These are phyloP conservation scores for Eilema griseolum DNA, from an alignment of 2,888 invertebrate genomes.

Conservation along the genomic window DNA sequence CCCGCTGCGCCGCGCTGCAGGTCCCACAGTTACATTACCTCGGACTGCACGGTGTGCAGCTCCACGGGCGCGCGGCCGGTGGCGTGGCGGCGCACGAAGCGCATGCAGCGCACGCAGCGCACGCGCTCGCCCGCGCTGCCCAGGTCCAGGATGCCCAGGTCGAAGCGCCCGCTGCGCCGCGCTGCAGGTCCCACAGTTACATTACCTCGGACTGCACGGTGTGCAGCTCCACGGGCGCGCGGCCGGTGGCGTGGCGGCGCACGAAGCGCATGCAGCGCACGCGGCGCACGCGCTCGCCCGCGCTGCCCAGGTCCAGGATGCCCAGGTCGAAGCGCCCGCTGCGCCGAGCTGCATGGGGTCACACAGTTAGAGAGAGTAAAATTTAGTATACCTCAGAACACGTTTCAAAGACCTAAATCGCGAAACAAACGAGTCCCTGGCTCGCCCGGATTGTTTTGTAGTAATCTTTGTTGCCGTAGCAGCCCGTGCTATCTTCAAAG, in stretches of 20 bases:
- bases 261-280: constrained; percentile 94
- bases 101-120: constrained; percentile 92
- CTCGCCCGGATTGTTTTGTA: no score
- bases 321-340: constrained; percentile 97
- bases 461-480: no score
- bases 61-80: constrained; percentile 97
- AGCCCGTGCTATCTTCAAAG: no score
- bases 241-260: constrained; percentile 95
- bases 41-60: constrained; percentile 96
- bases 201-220: no score
- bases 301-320: constrained; percentile 95
- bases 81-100: constrained; percentile 95
- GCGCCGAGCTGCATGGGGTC: constrained; percentile 94
- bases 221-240: constrained; percentile 97
- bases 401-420: no score
- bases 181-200: no score
- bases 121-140: constrained; percentile 98
- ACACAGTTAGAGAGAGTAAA: no score
- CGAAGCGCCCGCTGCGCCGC: constrained; percentile 97
- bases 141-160: constrained; percentile 94
- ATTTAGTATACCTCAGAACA: no score
- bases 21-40: no score
- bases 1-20: no score
- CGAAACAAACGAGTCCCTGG: no score
- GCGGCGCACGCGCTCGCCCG: constrained; percentile 96